Evolutionary conservation across 2,888 invertebrate species (phyloP).

Genomic region (Atethmia centrago): DNA sequence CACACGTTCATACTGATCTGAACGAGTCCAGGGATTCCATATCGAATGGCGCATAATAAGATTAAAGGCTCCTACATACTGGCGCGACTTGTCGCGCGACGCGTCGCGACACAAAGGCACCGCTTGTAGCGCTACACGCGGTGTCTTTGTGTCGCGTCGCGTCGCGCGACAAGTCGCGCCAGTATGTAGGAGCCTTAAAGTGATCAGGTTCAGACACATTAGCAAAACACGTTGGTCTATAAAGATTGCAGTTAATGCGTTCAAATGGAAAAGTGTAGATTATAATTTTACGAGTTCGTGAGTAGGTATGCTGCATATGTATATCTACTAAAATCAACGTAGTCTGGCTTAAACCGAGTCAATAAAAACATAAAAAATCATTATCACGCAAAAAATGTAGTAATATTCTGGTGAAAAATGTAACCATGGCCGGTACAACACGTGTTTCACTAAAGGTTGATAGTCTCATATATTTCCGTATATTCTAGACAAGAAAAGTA

Average conservation of each 20-base stretch:
- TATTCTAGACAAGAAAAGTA: conserved; percentile 31
- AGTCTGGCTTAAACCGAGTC: neutral
- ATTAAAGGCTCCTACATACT: too few relatives aligned
- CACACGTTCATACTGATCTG: conserved; percentile 45
- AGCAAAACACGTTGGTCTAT: conserved; percentile 8
- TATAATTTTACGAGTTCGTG: conserved; percentile 1
- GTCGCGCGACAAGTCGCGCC: too few relatives aligned
- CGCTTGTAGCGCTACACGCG: too few relatives aligned
- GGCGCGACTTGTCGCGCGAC: too few relatives aligned
- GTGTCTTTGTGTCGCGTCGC: too few relatives aligned
- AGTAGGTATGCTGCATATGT: neutral
- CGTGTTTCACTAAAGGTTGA: conserved; percentile 2
- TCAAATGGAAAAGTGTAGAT: conserved; percentile 8
- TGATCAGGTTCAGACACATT: conserved; percentile 37
- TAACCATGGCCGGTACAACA: neutral
- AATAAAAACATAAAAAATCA: too few relatives aligned
- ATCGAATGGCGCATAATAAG: conserved; percentile 16
- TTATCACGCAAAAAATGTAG: neutral
- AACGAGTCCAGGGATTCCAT: conserved; percentile 19
- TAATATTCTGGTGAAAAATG: neutral
- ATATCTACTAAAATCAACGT: neutral
- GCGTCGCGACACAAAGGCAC: too few relatives aligned
- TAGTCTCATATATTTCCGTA: conserved; percentile 31
- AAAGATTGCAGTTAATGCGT: conserved; percentile 3
- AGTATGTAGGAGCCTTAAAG: too few relatives aligned